phyloP scores from a whole-genome alignment of 2,113 vertebrate genomes.

The zebrafish (Danio rerio) region DNA sequence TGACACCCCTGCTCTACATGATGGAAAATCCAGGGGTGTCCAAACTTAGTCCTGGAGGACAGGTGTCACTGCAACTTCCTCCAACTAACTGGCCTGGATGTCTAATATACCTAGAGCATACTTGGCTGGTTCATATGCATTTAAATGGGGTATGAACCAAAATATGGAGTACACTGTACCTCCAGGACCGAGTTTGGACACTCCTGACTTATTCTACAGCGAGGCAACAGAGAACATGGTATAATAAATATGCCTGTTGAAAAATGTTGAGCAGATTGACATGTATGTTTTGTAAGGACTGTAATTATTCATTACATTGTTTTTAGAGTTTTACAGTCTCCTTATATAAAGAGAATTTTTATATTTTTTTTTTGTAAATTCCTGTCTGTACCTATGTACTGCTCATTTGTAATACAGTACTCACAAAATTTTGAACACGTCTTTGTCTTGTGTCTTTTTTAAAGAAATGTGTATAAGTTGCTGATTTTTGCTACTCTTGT shows the following conservation, averaged over 20 bases:
- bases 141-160: too few relatives aligned
- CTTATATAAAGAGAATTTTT: not conserved
- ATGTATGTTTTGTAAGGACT: not conserved
- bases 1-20: too few relatives aligned
- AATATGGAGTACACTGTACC: too few relatives aligned
- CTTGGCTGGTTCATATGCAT: too few relatives aligned
- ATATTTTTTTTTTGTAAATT: not conserved
- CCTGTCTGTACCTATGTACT: not conserved
- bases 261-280: not conserved
- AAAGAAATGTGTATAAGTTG: too few relatives aligned
- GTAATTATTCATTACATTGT: not conserved
- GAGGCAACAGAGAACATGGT: not conserved
- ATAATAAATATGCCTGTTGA: not conserved
- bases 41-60: too few relatives aligned
- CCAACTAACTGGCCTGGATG: too few relatives aligned
- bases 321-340: not conserved
- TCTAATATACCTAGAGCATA: too few relatives aligned
- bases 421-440: not conserved
- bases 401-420: constrained; percentile 9
- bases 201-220: too few relatives aligned
- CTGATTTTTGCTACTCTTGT: not conserved
- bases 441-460: not conserved
- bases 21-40: too few relatives aligned
- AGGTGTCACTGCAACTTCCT: too few relatives aligned
- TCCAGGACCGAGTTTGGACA: too few relatives aligned